Evolutionary conservation across 1,140 invertebrate genomes (phyloP).

Genomic region (Mactra quadrangularis): DNA sequence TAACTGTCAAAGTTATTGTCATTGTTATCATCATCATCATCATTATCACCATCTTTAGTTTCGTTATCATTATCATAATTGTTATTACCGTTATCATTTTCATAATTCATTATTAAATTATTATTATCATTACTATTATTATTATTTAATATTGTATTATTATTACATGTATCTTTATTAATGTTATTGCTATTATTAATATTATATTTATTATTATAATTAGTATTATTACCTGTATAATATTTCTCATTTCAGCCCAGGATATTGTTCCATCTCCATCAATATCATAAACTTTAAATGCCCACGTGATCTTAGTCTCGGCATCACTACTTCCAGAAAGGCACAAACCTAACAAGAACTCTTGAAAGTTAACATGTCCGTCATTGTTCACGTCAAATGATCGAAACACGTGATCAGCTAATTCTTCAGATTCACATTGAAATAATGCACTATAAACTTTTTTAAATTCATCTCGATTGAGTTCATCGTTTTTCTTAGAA

Average conservation of each 20-base stretch:
- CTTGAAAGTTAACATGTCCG: slow-evolving; percentile 70
- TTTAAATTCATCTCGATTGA: slow-evolving; percentile 61
- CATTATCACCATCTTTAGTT: no score
- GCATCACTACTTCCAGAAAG: slow-evolving; percentile 87
- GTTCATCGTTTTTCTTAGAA: slow-evolving; percentile 18
- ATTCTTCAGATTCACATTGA: slow-evolving; percentile 61
- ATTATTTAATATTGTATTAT: no score
- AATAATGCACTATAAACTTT: slow-evolving; percentile 67
- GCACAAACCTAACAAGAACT: slow-evolving; percentile 72
- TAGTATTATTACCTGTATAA: slow-evolving; percentile 69
- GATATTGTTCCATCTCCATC: slow-evolving; percentile 93
- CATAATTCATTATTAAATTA: no score
- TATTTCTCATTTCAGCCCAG: slow-evolving; percentile 84
- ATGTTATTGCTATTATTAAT: no score
- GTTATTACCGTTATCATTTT: no score
- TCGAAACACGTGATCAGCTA: slow-evolving; percentile 69
- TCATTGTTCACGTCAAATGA: slow-evolving; percentile 71
- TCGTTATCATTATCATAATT: no score
- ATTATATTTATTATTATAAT: no score
- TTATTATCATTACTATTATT: no score
- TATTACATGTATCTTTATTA: no score
- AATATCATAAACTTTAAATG: slow-evolving; percentile 95
- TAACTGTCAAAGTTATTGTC: no score
- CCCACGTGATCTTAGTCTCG: slow-evolving; percentile 95
- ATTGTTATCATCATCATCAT: no score